Evolutionary conservation across 2,888 invertebrate genomes (phyloP).

Genomic region (Oscheius myriophilus): DNA sequence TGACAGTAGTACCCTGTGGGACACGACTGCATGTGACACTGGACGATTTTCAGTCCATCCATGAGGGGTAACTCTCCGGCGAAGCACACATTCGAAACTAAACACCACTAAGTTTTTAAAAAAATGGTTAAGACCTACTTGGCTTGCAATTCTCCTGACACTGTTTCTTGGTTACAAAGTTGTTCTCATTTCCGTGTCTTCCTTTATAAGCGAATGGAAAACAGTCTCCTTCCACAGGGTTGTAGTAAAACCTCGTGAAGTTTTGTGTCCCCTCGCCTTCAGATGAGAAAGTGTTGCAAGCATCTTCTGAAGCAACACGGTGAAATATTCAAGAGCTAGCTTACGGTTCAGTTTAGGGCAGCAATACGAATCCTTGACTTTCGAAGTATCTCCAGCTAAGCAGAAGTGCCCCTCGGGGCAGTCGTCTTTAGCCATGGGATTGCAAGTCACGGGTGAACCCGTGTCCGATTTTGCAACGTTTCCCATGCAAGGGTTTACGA

Average conservation of each 20-base stretch:
- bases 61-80: constrained; percentile 54
- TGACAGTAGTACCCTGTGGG: constrained; percentile 66
- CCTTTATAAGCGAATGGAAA: constrained; percentile 54
- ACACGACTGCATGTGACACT: constrained; percentile 53
- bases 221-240: constrained; percentile 48
- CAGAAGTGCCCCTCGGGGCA: constrained; percentile 43
- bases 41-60: constrained; percentile 43
- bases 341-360: constrained; percentile 53
- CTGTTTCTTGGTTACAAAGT: constrained; percentile 61
- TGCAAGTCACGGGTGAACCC: constrained; percentile 43
- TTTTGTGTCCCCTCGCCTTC: constrained; percentile 51
- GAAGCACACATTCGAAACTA: constrained; percentile 58
- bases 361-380: constrained; percentile 43
- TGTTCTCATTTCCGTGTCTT: constrained; percentile 62
- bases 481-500: constrained; percentile 60
- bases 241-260: constrained; percentile 59
- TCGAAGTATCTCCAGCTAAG: constrained; percentile 45
- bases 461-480: constrained; percentile 36
- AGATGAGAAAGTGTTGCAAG: constrained; percentile 48
- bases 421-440: constrained; percentile 29
- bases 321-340: constrained; percentile 7
- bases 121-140: constrained; percentile 37
- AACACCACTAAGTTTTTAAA: constrained; percentile 21
- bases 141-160: constrained; percentile 63
- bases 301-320: constrained; percentile 39